Base-by-base conservation (phyloP, 2,888 invertebrate genomes). In the Taphrorychus bicolor region DNA sequence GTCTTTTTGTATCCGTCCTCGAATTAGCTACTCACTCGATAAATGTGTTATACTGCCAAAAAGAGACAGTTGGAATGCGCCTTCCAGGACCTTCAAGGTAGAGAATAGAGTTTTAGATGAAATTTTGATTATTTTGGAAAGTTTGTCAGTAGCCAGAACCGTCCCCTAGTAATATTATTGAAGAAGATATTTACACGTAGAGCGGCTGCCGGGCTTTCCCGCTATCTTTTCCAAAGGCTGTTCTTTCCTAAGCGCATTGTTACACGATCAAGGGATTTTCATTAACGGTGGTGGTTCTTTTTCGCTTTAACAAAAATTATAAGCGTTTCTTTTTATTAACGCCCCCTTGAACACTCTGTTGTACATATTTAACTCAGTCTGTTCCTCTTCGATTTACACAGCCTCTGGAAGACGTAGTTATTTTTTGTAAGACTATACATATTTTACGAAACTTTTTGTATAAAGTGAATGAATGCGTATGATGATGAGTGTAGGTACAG, bases 211-310 rank as follows among this genome's bases (percentile, higher is more conserved):
- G 72, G 61, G 66, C 75, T 74, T 77, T 78, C 73, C 67, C 52
- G 45, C 77, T 78, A 80, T 80, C 82, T 82, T 82, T 82, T 82
- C 81, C 82, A 80, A 63, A 77, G 82, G 82, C 82, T 82, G 74
- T 73, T 69, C 69, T 70, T 71, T 72, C 71, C 19, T 57, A 22
- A 21, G 41, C 40, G 54, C 32, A 53, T 52, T 58, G 58, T 74
- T 71, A 71, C 67, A 74, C 75, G 79, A 77, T 80, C 80, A 78
- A 79, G 79, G 79, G 76, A 73, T 76, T 74, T 69, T 69, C 72
- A 75, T 76, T 69, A 79, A 79, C 79, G 81, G 79, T 80, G 81
- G 81, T 78, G 73, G 75, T 74, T 64, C 66, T 62, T 56, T 64
- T 48, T 24, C 16, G 57, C 61, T 67, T 73, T 76, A 76, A 74